A percentile compares a stretch with the other conserved stretches of the same genome.
Conservation (phyloP, 1,140 invertebrate genomes). For the Drosophila arizonae region DNA sequence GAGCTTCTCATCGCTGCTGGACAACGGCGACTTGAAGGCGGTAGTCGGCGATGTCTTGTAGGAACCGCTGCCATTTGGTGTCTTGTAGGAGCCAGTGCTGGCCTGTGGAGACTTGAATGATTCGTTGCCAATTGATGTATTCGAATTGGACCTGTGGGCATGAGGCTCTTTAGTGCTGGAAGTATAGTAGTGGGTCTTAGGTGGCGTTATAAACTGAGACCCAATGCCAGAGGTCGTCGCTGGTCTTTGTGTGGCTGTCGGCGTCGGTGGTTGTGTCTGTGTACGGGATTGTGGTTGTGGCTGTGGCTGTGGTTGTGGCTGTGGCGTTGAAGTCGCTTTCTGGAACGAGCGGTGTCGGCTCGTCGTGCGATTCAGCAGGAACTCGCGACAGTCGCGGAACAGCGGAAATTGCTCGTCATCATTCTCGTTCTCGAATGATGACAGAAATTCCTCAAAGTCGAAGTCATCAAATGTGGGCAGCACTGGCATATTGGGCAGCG, state of each 20-base stretch:
- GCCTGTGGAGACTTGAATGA: slow-evolving; percentile 15
- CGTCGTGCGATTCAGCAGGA: slow-evolving; percentile 78
- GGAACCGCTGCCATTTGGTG: slow-evolving; percentile 13
- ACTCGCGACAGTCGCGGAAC: slow-evolving; percentile 81
- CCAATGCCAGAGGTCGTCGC: slow-evolving; percentile 16
- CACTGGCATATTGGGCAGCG: slow-evolving; percentile 49
- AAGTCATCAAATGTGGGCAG: slow-evolving; percentile 80
- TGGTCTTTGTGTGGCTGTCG: slow-evolving; percentile 35
- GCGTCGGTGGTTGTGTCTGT: slow-evolving; percentile 21
- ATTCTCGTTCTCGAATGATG: slow-evolving; percentile 84
- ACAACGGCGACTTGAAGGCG: slow-evolving; percentile 21
- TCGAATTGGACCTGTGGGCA: slow-evolving; percentile 64
- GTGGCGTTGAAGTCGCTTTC: slow-evolving; percentile 65
- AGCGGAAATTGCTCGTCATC: slow-evolving; percentile 80
- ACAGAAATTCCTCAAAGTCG: slow-evolving; percentile 84
- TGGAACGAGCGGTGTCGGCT: slow-evolving; percentile 70
- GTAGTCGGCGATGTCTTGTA: slow-evolving; percentile 2
- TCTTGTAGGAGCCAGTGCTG: slow-evolving; percentile 23
- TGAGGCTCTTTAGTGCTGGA: slow-evolving; percentile 45
- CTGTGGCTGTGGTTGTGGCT: slow-evolving; percentile 6
- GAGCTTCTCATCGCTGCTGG: slow-evolving; percentile 44
- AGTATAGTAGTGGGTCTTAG: slow-evolving; percentile 4
- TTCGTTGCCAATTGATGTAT: slow-evolving; percentile 18
- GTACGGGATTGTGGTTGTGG: slow-evolving; percentile 14
- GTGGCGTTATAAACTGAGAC: slow-evolving; percentile 24